These are phyloP conservation scores for Rhea pennata DNA, from an alignment of 2,113 vertebrate genomes.

Conservation along the genomic window DNA sequence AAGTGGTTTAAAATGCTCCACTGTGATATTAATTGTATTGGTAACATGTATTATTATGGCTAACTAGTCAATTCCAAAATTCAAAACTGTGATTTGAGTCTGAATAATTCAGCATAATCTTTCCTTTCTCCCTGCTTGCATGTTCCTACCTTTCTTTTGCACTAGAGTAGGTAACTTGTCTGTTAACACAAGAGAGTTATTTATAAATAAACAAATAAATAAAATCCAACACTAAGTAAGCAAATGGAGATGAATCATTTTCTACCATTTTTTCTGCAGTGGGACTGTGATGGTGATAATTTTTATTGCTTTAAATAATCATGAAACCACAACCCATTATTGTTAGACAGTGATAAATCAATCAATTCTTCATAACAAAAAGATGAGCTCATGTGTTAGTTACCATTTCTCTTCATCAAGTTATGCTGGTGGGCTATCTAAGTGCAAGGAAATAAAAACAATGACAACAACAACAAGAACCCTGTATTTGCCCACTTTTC, in stretches of 20 bases:
- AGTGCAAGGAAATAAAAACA: background rate
- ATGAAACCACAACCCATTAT: background rate
- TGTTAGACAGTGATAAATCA: background rate
- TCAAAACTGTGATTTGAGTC: background rate
- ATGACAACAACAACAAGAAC: background rate
- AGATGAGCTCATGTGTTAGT: background rate
- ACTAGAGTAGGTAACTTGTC: background rate
- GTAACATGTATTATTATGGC: background rate
- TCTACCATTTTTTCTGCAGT: background rate
- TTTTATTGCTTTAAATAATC: background rate
- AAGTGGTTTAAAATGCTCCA: background rate
- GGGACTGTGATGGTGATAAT: background rate
- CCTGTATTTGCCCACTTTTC: background rate
- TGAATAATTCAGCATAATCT: background rate
- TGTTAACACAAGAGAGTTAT: background rate
- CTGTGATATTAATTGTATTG: background rate
- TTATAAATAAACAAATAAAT: background rate
- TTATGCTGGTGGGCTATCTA: background rate
- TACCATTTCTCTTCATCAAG: background rate
- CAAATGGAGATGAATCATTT: background rate
- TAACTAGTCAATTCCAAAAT: background rate
- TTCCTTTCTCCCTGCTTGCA: background rate
- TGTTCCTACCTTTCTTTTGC: background rate
- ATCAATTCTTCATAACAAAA: background rate
- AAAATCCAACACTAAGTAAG: background rate